phyloP scores from a whole-genome alignment of 1,140 invertebrate genomes.

The Cheumatopsyche charites region DNA sequence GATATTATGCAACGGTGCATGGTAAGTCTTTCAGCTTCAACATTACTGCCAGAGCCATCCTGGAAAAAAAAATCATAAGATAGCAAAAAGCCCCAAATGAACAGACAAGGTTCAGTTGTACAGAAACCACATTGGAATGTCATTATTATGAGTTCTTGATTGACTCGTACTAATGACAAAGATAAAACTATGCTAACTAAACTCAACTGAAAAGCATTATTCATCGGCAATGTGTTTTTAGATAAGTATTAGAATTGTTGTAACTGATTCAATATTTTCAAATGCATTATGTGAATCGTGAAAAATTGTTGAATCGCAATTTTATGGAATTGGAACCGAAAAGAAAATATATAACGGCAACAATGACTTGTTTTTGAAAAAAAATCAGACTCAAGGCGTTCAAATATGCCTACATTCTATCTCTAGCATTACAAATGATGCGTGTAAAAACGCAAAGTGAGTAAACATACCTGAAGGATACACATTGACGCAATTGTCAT shows the following conservation, averaged over 20 bases:
- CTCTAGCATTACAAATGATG: background rate
- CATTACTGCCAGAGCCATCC: slow-evolving; percentile 63
- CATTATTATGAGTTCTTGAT: background rate
- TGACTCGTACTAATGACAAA: background rate
- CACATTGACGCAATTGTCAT: background rate
- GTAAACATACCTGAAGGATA: slow-evolving; percentile 6
- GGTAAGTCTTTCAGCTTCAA: slow-evolving; percentile 72
- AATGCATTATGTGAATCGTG: too few relatives aligned
- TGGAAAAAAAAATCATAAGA: slow-evolving; percentile 52
- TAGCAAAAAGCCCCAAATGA: background rate
- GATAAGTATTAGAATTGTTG: background rate
- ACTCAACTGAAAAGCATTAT: background rate
- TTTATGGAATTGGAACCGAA: too few relatives aligned
- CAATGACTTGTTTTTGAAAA: background rate
- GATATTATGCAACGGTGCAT: slow-evolving; percentile 84
- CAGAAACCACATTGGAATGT: background rate
- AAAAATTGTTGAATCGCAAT: too few relatives aligned
- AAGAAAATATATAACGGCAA: too few relatives aligned
- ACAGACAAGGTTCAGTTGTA: too few relatives aligned
- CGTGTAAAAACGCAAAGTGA: slow-evolving; percentile 4
- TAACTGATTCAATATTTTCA: background rate
- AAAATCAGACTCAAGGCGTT: background rate
- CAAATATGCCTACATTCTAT: background rate
- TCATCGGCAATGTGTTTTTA: too few relatives aligned
- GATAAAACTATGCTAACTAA: slow-evolving; percentile 1